Conservation (phyloP, 2,888 invertebrate species). For the Lithosia quadra region DNA sequence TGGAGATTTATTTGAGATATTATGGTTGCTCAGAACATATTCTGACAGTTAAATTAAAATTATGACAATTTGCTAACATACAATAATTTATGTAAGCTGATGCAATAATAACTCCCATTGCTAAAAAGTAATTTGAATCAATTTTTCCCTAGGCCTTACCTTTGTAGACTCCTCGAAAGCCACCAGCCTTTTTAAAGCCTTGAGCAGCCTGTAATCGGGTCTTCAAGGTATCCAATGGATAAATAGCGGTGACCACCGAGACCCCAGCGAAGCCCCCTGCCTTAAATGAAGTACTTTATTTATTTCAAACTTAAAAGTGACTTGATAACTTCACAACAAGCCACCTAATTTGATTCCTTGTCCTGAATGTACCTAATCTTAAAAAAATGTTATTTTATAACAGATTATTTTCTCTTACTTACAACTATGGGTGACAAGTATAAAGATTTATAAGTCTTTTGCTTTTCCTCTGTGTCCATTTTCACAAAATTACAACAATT, state of each 20-base stretch:
- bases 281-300: slow-evolving; percentile 68
- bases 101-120: too few species aligned
- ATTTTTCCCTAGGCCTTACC: slow-evolving; percentile 56
- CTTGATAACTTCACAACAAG: too few species aligned
- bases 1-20: too few species aligned
- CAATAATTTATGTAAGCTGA: too few species aligned
- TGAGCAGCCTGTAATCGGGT: slow-evolving; percentile 96
- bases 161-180: slow-evolving; percentile 89
- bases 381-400: neutral
- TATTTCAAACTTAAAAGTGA: neutral
- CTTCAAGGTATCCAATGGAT: slow-evolving; percentile 98
- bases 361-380: too few species aligned
- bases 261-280: slow-evolving; percentile 96
- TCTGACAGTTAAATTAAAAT: too few species aligned
- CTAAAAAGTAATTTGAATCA: too few species aligned
- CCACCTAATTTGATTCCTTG: too few species aligned
- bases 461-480: slow-evolving; percentile 49
- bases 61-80: too few species aligned
- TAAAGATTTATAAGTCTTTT: slow-evolving; percentile 49
- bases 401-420: slow-evolving; percentile 47
- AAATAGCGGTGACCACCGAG: slow-evolving; percentile 95
- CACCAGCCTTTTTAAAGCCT: slow-evolving; percentile 96
- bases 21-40: too few species aligned
- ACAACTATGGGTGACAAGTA: slow-evolving; percentile 72
- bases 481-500: slow-evolving; percentile 22